These are phyloP conservation scores for Caenorhabditis japonica DNA, from an alignment of 2,888 invertebrate species.

Conservation along the genomic window DNA sequence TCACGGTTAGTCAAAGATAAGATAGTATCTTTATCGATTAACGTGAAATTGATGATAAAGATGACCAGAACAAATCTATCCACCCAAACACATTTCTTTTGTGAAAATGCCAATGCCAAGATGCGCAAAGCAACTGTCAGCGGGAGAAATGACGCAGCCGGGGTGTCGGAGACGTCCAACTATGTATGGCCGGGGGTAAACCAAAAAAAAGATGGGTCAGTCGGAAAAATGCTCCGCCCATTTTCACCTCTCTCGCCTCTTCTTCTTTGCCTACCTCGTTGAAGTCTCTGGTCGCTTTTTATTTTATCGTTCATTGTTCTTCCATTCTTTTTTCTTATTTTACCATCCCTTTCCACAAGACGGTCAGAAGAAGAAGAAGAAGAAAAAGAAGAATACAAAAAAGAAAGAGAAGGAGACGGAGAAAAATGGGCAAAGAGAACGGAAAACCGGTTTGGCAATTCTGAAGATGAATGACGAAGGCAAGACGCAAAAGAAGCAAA, in stretches of 20 bases:
- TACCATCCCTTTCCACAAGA: constrained; percentile 4
- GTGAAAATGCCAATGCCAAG: no score
- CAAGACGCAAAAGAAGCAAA: no score
- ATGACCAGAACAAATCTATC: no score
- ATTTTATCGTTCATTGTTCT: constrained; percentile 50
- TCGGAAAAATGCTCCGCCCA: constrained; percentile 2
- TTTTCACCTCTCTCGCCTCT: background rate
- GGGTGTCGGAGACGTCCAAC: background rate
- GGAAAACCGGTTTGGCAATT: no score
- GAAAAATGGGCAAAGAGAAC: constrained; percentile 1
- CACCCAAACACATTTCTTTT: no score
- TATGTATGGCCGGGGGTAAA: background rate
- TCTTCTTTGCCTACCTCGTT: constrained; percentile 1
- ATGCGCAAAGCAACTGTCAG: no score
- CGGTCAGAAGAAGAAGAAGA: constrained; percentile 6
- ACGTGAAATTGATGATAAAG: no score
- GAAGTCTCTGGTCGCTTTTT: constrained; percentile 14
- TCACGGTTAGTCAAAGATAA: no score
- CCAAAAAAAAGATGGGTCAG: constrained; percentile 44
- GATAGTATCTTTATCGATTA: no score
- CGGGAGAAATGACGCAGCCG: background rate
- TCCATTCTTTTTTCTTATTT: constrained; percentile 3
- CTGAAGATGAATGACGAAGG: no score
- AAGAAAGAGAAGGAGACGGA: background rate
- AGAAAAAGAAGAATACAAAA: background rate